Conservation (phyloP, 2,113 vertebrate genomes). For the Neopipo cinnamomea region DNA sequence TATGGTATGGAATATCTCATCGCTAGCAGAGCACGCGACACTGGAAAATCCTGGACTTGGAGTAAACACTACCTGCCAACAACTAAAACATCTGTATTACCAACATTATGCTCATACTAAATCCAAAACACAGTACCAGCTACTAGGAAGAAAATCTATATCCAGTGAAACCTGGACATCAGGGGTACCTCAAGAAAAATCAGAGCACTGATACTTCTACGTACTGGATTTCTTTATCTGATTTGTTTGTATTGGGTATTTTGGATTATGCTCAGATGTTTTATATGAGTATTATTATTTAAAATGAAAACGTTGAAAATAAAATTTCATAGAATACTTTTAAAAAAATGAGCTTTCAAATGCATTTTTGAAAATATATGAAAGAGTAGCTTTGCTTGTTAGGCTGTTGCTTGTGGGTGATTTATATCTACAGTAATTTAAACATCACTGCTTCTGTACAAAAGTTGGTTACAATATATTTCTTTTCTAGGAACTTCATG, state of each 20-base stretch:
- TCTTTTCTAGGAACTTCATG: slow-evolving; percentile 62
- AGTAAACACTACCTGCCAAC: not conserved
- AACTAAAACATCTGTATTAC: not conserved
- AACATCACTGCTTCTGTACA: not conserved
- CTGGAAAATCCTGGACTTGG: not conserved
- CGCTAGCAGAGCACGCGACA: accelerated
- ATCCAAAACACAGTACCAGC: not conserved
- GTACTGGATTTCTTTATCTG: not conserved
- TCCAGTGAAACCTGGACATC: not conserved
- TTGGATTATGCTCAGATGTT: not conserved
- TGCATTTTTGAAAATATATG: not conserved
- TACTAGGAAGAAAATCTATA: not conserved
- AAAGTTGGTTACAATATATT: not conserved
- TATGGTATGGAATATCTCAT: not conserved
- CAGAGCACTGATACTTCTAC: not conserved
- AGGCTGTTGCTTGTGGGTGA: not conserved
- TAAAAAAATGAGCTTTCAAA: not conserved
- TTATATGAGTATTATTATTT: not conserved
- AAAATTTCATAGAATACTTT: not conserved
- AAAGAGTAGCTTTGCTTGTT: not conserved
- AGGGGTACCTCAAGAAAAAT: not conserved
- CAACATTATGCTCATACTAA: not conserved
- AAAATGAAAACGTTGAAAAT: not conserved
- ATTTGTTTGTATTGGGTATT: not conserved
- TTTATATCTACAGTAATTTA: not conserved